These are phyloP conservation scores for Allacma fusca DNA, from an alignment of 2,888 invertebrate genomes.

Conservation along the genomic window DNA sequence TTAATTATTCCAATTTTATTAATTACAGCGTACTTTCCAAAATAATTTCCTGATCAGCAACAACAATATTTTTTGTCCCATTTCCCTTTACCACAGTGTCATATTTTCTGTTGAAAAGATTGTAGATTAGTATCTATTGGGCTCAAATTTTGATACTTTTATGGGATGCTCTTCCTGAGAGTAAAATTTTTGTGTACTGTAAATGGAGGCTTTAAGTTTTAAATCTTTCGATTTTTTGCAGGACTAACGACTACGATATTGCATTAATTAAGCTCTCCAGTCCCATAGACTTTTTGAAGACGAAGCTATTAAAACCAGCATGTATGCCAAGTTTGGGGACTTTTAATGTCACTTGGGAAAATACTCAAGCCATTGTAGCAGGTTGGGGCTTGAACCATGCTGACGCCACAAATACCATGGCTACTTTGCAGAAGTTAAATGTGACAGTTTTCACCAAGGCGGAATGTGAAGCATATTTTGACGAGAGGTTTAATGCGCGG, in stretches of 20 bases:
- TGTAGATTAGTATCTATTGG: too few species aligned
- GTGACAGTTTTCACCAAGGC: conserved; percentile 48
- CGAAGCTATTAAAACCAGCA: conserved; percentile 40
- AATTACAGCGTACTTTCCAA: too few species aligned
- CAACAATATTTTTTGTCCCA: too few species aligned
- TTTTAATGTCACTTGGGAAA: conserved; percentile 47
- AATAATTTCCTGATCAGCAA: too few species aligned
- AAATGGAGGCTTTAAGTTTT: too few species aligned
- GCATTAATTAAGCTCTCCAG: conserved; percentile 47
- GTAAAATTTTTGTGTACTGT: background rate
- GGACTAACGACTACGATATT: conserved; percentile 58
- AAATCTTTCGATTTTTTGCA: too few species aligned
- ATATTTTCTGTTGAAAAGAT: too few species aligned
- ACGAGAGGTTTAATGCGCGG: conserved; percentile 48
- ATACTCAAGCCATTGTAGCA: conserved; percentile 45
- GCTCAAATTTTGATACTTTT: too few species aligned
- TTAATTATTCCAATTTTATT: too few species aligned
- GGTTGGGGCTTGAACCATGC: conserved; percentile 54
- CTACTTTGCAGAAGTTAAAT: conserved; percentile 53
- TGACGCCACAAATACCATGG: conserved; percentile 48
- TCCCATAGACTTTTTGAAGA: conserved; percentile 47
- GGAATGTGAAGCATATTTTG: conserved; percentile 50
- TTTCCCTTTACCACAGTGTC: too few species aligned
- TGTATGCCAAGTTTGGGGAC: conserved; percentile 53
- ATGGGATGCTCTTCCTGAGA: too few species aligned